Evolutionary conservation across 2,113 vertebrate genomes (phyloP).

Genomic region (Melanerpes aurifrons): DNA sequence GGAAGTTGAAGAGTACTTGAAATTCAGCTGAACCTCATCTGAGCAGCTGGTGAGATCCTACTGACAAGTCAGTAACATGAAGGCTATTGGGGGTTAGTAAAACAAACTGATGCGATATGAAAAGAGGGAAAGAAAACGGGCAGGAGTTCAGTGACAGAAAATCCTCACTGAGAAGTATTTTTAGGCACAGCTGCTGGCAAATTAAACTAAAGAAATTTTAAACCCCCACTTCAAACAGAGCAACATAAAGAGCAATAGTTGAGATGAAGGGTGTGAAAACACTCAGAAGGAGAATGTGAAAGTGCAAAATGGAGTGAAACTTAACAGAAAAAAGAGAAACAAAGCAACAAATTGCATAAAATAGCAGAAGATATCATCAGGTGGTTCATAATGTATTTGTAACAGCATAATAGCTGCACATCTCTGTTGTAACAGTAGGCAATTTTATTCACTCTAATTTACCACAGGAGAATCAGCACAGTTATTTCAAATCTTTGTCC

Average conservation of each 20-base stretch:
- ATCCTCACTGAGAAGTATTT: not conserved
- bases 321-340: not conserved
- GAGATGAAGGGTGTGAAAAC: not conserved
- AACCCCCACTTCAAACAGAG: not conserved
- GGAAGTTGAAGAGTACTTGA: not conserved
- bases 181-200: not conserved
- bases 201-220: not conserved
- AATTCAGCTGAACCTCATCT: not conserved
- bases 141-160: conserved; percentile 5
- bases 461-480: conserved; percentile 38
- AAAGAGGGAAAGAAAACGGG: not conserved
- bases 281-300: not conserved
- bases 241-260: not conserved
- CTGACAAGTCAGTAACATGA: not conserved
- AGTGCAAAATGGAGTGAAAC: conserved; percentile 32
- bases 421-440: conserved; percentile 11
- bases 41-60: not conserved
- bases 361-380: not conserved
- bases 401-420: conserved; percentile 34
- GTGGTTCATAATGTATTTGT: conserved; percentile 27
- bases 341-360: conserved; percentile 38
- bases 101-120: conserved; percentile 6
- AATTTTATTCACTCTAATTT: conserved; percentile 61
- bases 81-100: not conserved
- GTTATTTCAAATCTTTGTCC: conserved; percentile 33